Evolutionary conservation across 2,888 invertebrate species (phyloP), one percentile per base, ranked within the genome.

Genomic region (Agrotis ipsilon): DNA sequence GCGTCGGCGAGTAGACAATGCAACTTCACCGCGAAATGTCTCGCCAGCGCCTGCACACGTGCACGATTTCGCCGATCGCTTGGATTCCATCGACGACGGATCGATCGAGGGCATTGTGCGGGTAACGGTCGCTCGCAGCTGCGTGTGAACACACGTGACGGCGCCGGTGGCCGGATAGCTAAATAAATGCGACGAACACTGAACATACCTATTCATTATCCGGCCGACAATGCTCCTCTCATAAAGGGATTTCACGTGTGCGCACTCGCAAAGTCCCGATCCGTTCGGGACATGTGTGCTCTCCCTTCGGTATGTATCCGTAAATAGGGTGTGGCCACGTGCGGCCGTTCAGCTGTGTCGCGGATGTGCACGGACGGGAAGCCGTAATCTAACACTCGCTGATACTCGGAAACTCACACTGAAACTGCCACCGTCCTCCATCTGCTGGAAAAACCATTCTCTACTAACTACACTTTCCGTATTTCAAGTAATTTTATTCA

Each of bases 271-370:
- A 94, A 94, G 95, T 95, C 94, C 92, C 95, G 94, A 95, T 95
- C 94, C 93, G 95, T 94, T 94, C 94, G 92, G 95, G 95, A 96
- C 96, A 96, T 96, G 94, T 96, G 96, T 90, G 94, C 92, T 92
- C 95, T 95, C 95, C 95, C 96, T 95, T 91, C 87, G 92, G 92
- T 92, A 92, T 93, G 94, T 92, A 89, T 95, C 96, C 95, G 96
- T 96, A 96, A 96, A 96, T 96, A 96, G 96, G 96, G 96, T 94
- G 92, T 94, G 93, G 94, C 95, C 96, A 96, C 96, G 96, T 96
- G 96, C 95, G 94, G 92, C 91, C 92, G 95, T 89, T 94, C 96
- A 95, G 96, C 95, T 95, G 96, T 92, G 93, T 87, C 94, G 92
- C 95, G 96, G 96, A 95, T 95, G 94, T 92, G 89, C 91, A 88